Conservation (phyloP, 2,797 vertebrate species). For the Oryzias sinensis region DNA sequence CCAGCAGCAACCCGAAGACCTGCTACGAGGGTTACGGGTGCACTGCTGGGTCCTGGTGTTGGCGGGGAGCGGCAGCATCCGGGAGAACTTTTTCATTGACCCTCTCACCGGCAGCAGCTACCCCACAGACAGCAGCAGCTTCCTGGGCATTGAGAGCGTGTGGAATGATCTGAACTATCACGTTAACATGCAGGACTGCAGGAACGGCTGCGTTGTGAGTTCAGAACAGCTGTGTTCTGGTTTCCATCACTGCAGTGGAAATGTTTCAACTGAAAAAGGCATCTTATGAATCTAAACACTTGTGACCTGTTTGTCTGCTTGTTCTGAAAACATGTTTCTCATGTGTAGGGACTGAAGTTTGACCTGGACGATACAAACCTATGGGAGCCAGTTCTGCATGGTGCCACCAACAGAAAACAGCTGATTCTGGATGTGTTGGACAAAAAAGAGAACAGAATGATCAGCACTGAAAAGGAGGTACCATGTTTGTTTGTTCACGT, state of each 20-base stretch:
- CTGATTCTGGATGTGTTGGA: constrained; percentile 48
- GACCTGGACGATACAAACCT: constrained; percentile 79
- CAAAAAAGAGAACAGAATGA: constrained; percentile 18
- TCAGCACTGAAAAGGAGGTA: constrained; percentile 38
- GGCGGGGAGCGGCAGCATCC: constrained; percentile 80
- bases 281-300: background rate
- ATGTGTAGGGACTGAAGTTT: constrained; percentile 81
- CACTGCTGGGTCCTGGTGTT: constrained; percentile 92
- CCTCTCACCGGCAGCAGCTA: constrained; percentile 81
- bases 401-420: constrained; percentile 44
- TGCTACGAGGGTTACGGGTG: constrained; percentile 80
- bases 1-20: constrained; percentile 62
- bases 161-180: constrained; percentile 94
- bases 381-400: constrained; percentile 85
- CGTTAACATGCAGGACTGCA: constrained; percentile 92
- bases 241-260: background rate
- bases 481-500: background rate
- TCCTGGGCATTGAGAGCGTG: constrained; percentile 90
- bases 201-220: constrained; percentile 80
- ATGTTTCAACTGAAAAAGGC: background rate
- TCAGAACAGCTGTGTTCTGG: rapidly evolving
- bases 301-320: background rate
- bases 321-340: background rate
- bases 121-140: constrained; percentile 66
- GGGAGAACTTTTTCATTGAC: constrained; percentile 90